Base-by-base conservation (phyloP, 1,140 invertebrate species). In the Leptopilina clavipes region DNA sequence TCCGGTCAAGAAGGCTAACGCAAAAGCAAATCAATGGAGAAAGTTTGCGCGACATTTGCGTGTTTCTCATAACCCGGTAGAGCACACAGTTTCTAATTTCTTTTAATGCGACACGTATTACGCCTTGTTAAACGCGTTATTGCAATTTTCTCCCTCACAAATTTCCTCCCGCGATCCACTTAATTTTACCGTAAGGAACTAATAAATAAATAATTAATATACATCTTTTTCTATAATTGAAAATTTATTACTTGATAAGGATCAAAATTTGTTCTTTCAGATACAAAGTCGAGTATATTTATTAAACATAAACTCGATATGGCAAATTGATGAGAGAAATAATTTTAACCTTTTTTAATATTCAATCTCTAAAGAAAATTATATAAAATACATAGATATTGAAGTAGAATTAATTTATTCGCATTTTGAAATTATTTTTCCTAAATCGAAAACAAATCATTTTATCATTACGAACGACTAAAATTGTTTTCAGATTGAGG, bases 1-100 rank as follows among this genome's bases (percentile, higher is more conserved):
- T 79, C 75, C 56, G 75, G 75, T 45, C 78, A 48, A 79, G 65
- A 44, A 19, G 70, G 44, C 37, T 75, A 73, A 18, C 40, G 52
- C 8, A 56, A 73, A 18, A 19, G 52, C 8, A 56, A 65, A 65
- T 65, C 70, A 75, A 37, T 75, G 73, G 73, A 75, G 73, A 75
- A 78, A 78, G 76, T 59, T 40, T 75, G 40, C 45, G 17, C 18
- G 43, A 19, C 48, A 78, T 78, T 65, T 19, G 59, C 59, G 59
- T 78, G 73, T 78, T 45, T 44, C 73, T 31, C 45, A 31, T 59
- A 56, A 52, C 44, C 31, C 59, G 59, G 59, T 65, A 65, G 59
- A 31, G 59, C 59, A 65, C 56, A 59, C 25, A 65, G 25, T 65
- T 65, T 65, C 59, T 65, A 65, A 65, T 65, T 65, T 65, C 59